Conservation (phyloP, 1,140 invertebrate species). For the Heliconius melpomene region DNA sequence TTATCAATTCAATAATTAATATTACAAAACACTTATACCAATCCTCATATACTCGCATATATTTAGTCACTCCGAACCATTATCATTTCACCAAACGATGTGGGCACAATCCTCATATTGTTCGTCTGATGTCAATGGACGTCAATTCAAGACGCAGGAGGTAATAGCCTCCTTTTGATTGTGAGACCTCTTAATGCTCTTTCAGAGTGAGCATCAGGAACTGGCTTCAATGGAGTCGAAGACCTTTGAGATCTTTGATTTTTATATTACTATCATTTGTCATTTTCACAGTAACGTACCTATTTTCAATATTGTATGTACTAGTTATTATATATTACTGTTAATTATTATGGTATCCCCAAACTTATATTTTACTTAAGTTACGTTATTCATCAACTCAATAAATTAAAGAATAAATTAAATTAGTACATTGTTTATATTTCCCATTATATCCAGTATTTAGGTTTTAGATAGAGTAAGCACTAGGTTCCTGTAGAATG, state of each 20-base stretch:
- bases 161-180: slow-evolving; percentile 52
- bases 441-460: no score
- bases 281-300: not conserved
- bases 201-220: slow-evolving; percentile 41
- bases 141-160: slow-evolving; percentile 60
- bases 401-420: no score
- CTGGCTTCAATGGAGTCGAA: slow-evolving; percentile 30
- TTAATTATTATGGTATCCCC: not conserved
- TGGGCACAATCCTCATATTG: slow-evolving; percentile 37
- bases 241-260: not conserved
- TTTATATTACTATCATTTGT: not conserved
- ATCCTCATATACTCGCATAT: not conserved
- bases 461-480: no score
- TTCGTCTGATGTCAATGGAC: slow-evolving; percentile 56
- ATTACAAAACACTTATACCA: no score
- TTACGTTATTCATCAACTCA: no score
- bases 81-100: not conserved
- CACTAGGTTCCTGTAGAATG: no score
- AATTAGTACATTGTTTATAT: no score
- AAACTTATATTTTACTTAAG: not conserved
- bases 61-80: not conserved
- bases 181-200: slow-evolving; percentile 49
- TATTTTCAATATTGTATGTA: not conserved
- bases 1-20: no score
- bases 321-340: not conserved